Evolutionary conservation across 2,113 vertebrate species (phyloP), one percentile per base, ranked within the genome.

Genomic region (Anser cygnoides): DNA sequence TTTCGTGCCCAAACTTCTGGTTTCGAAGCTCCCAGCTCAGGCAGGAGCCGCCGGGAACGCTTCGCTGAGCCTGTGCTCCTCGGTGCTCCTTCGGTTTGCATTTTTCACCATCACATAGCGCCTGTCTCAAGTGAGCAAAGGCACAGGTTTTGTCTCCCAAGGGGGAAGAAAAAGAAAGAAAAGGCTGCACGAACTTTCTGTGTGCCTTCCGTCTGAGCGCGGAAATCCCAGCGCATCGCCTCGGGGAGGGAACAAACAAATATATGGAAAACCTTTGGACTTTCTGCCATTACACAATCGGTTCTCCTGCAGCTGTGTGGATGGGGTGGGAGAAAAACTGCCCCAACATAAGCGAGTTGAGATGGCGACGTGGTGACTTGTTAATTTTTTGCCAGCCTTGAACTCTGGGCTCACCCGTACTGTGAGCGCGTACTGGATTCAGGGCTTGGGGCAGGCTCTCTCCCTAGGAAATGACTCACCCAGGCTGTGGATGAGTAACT

Each of bases 311-410:
- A 5, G 55, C 28, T 25, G 5, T 59, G 11, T 8, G 23, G 12
- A 12, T 2, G 23, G 29, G 0, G 3, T 1, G 49, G 11, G 15
- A 33, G 16, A 31, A 75, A 83, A 87, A 21, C 3, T 0, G 49
- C 5, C 26, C 37, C 14, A 15, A 7, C 10, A 3, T 41, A 73
- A 59, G 2, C 6, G 22, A 39, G 1, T 10, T 1, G 5, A 33
- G 11, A 12, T 13, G 21, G 6, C 14, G 8, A 2, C 1, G 0
- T 0, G 10, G 25, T 10, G 50, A 20, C 2, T 5, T 1, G 13
- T 74, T 90, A 18, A 72, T 33, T 1, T 59, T 83, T 73, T 21
- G 4, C n/a, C 39, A 20, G 4, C 1, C 13, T 4, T 55, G 33
- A 33, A 14, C 44, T 43, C 25, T 0, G 1, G 12, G 2, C 4